phyloP scores from a whole-genome alignment of 2,888 invertebrate genomes.

The Pantelozetes paolii region DNA sequence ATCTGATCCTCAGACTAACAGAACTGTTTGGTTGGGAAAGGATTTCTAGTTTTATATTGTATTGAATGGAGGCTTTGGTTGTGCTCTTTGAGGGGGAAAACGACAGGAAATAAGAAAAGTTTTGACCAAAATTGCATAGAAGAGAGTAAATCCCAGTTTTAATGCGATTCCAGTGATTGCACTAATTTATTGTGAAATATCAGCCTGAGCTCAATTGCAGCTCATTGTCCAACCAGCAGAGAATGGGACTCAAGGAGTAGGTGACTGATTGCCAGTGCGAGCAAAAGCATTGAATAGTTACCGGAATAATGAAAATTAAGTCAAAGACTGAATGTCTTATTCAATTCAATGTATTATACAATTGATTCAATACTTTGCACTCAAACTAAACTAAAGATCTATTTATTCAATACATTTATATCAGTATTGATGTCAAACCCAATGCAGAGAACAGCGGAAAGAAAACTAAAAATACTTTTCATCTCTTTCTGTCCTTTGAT shows the following conservation, averaged over 20 bases:
- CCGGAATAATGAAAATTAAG: neutral
- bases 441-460: no score
- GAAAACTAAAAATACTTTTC: no score
- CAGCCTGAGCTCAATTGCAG: neutral
- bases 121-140: neutral
- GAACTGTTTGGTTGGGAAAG: neutral
- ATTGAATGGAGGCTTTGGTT: neutral
- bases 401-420: no score
- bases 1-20: neutral
- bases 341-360: neutral
- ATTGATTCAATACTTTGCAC: neutral
- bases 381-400: neutral
- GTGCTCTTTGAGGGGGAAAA: constrained; percentile 23
- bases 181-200: constrained; percentile 28
- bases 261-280: neutral
- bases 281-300: neutral
- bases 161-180: constrained; percentile 19
- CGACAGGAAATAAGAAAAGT: constrained; percentile 33
- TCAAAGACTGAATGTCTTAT: no score
- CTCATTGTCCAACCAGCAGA: neutral
- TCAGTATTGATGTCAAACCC: no score
- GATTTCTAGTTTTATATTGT: neutral
- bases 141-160: neutral
- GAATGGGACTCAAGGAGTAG: neutral
- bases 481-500: no score